Evolutionary conservation across 1,140 invertebrate species (phyloP), one percentile per base, ranked within the genome.

Genomic region (Atta cephalotes): DNA sequence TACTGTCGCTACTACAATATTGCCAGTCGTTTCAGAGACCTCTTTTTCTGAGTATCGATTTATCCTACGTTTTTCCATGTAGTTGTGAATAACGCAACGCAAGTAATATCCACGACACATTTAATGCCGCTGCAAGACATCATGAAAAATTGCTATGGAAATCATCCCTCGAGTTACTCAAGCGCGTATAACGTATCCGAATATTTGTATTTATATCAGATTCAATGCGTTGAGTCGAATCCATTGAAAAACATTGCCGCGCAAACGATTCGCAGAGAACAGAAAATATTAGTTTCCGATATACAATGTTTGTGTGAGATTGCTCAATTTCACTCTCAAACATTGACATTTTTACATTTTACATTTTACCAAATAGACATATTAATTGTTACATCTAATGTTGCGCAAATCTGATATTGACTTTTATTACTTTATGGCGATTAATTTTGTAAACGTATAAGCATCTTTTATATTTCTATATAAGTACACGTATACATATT

Each of bases 31-130:
- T 70, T 70, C 25, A 7, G 3, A 10, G 31, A 82, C 60, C 72
- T 74, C 49, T 63, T 53, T 21, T 49, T 14, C 7, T 10, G 45
- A 53, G 63, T 78, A 89, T 87, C 88, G 89, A 90, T 84, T 89
- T 18, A 28, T 49, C 6, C 35, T 45, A 18, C 5, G 31, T 87
- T 60, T 88, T 70, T 89, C 56, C 39, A 78, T 21, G 71, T 49
- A n/a, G 12, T 62, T 63, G 45, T 87, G 78, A 89, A 89, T 89
- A 89, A 89, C 88, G 78, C 25, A 89, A 84, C n/a, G 14, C 81
- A 53, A 25, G 60, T 70, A 62, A 78, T 68, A 87, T 89, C 18
- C 65, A n/a, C 28, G 35, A 45, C 53, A 5, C 9, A 7, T 81
- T 51, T 25, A 53, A 49, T 53, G 35, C 9, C 16, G 12, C 10